Evolutionary conservation across 2,797 vertebrate genomes (phyloP).

Genomic region (Remorina albescens): DNA sequence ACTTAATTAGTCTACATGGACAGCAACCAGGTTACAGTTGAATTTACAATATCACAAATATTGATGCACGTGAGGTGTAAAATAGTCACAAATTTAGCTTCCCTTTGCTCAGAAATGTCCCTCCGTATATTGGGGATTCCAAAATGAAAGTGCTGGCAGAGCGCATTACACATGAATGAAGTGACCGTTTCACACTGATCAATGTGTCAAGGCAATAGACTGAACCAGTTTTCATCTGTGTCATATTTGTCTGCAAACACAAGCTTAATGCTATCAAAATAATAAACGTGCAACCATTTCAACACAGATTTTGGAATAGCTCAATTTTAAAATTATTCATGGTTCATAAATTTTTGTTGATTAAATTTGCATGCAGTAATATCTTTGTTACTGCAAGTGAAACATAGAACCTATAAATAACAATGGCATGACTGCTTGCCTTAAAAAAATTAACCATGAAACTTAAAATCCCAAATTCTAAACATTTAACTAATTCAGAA

Average conservation of each 20-base stretch:
- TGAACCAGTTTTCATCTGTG: neutral
- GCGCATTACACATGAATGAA: neutral
- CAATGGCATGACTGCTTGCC: no score
- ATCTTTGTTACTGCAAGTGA: no score
- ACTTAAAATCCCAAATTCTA: neutral
- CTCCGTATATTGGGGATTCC: neutral
- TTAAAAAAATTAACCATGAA: neutral
- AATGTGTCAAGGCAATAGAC: neutral
- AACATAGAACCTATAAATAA: no score
- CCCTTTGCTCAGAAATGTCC: neutral
- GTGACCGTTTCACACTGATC: neutral
- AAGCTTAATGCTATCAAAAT: neutral
- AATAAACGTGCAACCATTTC: neutral
- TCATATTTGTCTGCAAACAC: neutral
- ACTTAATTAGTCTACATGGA: neutral
- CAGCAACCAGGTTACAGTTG: neutral
- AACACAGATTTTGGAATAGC: neutral
- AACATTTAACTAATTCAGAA: neutral
- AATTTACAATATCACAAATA: neutral
- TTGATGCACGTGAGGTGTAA: neutral
- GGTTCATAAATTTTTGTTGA: no score
- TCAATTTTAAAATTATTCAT: no score
- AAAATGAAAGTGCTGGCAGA: slow-evolving; percentile 1
- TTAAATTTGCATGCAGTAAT: no score
- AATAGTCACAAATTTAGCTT: neutral